These are phyloP conservation scores for Siderastrea siderea DNA, from an alignment of 92 coral and sea anemone species.

Conservation along the genomic window DNA sequence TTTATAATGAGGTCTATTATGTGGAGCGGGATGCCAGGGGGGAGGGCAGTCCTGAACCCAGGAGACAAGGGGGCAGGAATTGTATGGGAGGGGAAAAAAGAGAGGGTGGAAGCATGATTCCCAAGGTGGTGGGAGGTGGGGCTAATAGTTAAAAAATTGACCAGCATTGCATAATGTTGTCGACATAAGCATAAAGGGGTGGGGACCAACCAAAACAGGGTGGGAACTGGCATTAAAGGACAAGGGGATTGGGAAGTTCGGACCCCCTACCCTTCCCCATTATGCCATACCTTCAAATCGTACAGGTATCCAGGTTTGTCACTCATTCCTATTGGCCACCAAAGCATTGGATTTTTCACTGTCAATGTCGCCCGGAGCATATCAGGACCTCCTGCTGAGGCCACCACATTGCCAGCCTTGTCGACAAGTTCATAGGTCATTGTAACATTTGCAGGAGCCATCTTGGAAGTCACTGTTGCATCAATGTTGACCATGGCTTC, in stretches of 20 bases:
- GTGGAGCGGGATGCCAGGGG: no score
- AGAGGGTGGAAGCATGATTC: no score
- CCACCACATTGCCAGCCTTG: conserved; percentile 78
- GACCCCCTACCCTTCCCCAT: background rate
- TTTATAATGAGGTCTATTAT: no score
- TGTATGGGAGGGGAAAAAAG: no score
- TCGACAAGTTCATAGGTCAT: conserved; percentile 82
- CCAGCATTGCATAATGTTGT: no score
- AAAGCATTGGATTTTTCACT: conserved; percentile 80
- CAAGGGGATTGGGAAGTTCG: background rate
- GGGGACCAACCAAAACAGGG: no score
- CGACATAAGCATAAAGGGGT: no score
- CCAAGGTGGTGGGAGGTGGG: no score
- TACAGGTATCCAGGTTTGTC: conserved; percentile 90
- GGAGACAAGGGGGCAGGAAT: no score
- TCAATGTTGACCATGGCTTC: conserved; percentile 69
- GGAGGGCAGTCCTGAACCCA: no score
- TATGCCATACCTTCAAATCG: conserved; percentile 77
- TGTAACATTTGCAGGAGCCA: conserved; percentile 42
- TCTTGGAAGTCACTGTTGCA: conserved; percentile 48
- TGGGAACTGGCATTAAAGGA: no score
- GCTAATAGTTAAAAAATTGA: no score
- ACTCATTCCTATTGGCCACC: conserved; percentile 99
- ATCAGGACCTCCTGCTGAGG: conserved; percentile 61
- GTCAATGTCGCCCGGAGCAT: conserved; percentile 71